Base-by-base conservation (phyloP, 2,888 invertebrate genomes). In the Marronus borbonicus region DNA sequence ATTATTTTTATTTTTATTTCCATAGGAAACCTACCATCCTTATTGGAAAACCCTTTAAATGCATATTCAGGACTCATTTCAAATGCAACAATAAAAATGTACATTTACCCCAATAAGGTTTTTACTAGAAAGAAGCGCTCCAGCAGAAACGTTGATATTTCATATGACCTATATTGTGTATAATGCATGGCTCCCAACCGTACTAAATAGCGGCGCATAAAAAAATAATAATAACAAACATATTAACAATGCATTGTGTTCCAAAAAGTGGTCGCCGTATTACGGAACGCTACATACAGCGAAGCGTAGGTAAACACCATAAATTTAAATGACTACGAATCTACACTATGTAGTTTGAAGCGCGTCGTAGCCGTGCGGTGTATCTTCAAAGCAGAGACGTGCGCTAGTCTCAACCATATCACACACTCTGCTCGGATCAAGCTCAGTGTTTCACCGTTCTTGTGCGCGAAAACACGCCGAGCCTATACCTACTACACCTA, bases 271-370 rank as follows among this genome's bases (percentile, higher is more conserved):
- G 72, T 24, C 72, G 60, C 24, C 44, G 60, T 72, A 31, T 24
- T 60, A 60, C 28, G 44, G 24, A 60, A 24, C 72, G 62, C 44
- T 39, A 39, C 44, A 72, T 58, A 39, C 44, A 74, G 60, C 44
- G 60, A 77, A 70, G 81, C 79, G 81, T 81, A 81, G 81, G 82
- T 83, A 82, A 82, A 83, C 81, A 81, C 80, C 81, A 81, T 83
- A 82, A 82, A 81, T 82, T 82, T 81, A 78, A 69, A 78, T 70
- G 74, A 64, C 64, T 66, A 66, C 60, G 72, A 72, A 72, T 72
- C 72, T 72, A 72, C 72, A 39, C 72, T 39, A 20, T 58, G 20
- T 58, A 72, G 77, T 77, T 70, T 52, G 77, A 60, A 77, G 50
- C 69, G 69, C 77, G 68, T 20, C 44, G 66, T 66, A 20, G 28